Evolutionary conservation across 2,113 vertebrate genomes (phyloP).

Genomic region (Hyperopisus bebe): DNA sequence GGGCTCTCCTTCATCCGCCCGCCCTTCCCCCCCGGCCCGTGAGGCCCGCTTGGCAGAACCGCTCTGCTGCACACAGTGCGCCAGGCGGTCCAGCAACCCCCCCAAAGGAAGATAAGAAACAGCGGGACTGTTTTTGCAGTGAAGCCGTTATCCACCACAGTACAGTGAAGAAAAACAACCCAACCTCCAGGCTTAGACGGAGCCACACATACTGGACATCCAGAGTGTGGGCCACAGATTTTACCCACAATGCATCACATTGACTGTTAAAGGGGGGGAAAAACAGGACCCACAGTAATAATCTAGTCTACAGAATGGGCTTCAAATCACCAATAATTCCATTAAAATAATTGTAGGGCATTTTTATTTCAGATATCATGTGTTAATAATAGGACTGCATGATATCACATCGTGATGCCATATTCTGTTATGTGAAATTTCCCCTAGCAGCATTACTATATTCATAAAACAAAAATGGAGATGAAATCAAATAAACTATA

Average conservation of each 20-base stretch:
- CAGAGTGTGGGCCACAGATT: not conserved
- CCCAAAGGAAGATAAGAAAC: not conserved
- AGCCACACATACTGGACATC: not conserved
- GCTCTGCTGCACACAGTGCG: not conserved
- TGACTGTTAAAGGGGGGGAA: not conserved
- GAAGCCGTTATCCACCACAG: not conserved
- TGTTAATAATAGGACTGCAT: not conserved
- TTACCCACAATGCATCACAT: not conserved
- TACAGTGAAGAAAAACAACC: not conserved
- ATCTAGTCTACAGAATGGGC: not conserved
- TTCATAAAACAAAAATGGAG: no score
- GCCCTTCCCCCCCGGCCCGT: not conserved
- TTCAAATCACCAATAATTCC: not conserved
- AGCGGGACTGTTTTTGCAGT: not conserved
- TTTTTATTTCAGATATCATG: not conserved
- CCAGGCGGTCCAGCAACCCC: not conserved
- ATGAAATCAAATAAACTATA: not conserved
- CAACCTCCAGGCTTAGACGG: not conserved
- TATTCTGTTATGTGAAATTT: not conserved
- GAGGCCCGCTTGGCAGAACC: not conserved
- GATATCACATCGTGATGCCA: not conserved
- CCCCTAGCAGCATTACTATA: no score
- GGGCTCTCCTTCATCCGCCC: not conserved
- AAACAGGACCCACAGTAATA: not conserved
- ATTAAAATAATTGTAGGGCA: not conserved